These are phyloP conservation scores for Apodemus sylvaticus DNA, from an alignment of 2,113 vertebrate species.

Conservation along the genomic window DNA sequence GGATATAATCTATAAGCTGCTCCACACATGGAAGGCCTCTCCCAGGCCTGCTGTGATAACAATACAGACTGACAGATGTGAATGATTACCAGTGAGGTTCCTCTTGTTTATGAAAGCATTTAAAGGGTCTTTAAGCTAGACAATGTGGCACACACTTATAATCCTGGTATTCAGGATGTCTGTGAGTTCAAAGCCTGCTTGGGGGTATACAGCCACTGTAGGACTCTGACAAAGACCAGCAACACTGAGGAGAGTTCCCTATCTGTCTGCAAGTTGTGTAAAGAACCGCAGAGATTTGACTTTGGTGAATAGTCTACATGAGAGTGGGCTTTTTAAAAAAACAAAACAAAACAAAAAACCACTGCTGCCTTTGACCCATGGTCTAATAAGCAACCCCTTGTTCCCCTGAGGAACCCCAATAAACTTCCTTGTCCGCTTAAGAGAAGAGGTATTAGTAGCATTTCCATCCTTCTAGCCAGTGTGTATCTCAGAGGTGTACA, in stretches of 20 bases:
- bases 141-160: background rate
- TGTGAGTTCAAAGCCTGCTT: background rate
- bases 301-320: background rate
- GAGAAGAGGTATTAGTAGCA: too few species aligned
- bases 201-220: background rate
- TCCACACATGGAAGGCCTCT: background rate
- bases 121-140: background rate
- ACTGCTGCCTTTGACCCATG: background rate
- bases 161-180: background rate
- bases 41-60: background rate
- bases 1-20: background rate
- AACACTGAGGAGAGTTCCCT: background rate
- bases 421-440: background rate
- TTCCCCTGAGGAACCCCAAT: background rate
- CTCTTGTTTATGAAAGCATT: background rate
- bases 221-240: background rate
- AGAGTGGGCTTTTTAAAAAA: background rate
- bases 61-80: background rate
- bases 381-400: background rate
- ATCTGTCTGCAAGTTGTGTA: background rate
- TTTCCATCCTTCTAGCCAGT: background rate
- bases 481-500: background rate
- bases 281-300: background rate
- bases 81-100: background rate
- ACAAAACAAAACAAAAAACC: too few species aligned